Percentiles rank a stretch among this genome's conserved stretches.
Evolutionary conservation across 1,140 invertebrate genomes (phyloP).

Genomic region (Sinonovacula constricta): DNA sequence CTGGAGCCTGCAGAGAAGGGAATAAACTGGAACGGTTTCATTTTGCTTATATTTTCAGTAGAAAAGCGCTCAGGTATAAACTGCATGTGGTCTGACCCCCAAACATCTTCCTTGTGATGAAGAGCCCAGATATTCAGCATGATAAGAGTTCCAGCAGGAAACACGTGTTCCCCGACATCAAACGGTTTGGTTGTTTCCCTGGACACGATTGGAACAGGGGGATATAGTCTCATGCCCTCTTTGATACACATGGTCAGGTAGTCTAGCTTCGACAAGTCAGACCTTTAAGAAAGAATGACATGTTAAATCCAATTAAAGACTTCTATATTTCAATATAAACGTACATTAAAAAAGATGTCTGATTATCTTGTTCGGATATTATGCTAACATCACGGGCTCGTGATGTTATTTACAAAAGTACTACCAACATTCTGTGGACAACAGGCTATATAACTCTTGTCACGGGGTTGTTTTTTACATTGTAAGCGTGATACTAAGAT

Average conservation of each 20-base stretch:
- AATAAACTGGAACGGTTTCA: slow-evolving; percentile 56
- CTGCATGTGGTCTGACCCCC: slow-evolving; percentile 38
- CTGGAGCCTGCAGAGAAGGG: slow-evolving; percentile 63
- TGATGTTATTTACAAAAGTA: too few species aligned
- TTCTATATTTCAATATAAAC: too few species aligned
- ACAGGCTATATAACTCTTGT: too few species aligned
- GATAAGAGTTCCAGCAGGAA: slow-evolving; percentile 8
- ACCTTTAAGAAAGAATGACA: too few species aligned
- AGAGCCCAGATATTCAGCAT: slow-evolving; percentile 19
- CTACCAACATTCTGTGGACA: too few species aligned
- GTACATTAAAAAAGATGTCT: too few species aligned
- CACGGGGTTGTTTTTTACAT: too few species aligned
- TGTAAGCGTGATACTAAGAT: too few species aligned
- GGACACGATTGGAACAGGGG: slow-evolving; percentile 83
- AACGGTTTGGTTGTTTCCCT: slow-evolving; percentile 76
- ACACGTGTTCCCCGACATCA: slow-evolving; percentile 1
- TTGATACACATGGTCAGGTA: too few species aligned
- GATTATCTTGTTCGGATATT: too few species aligned
- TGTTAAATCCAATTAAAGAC: too few species aligned
- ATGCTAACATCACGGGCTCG: too few species aligned
- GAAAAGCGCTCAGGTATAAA: slow-evolving; percentile 56
- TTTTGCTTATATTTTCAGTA: slow-evolving; percentile 35
- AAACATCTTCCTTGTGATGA: slow-evolving; percentile 49
- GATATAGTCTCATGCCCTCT: slow-evolving; percentile 74
- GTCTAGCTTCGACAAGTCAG: slow-evolving; percentile 66